These are phyloP conservation scores for Tanytarsus gracilentus DNA, from an alignment of 2,888 invertebrate species.

Conservation along the genomic window DNA sequence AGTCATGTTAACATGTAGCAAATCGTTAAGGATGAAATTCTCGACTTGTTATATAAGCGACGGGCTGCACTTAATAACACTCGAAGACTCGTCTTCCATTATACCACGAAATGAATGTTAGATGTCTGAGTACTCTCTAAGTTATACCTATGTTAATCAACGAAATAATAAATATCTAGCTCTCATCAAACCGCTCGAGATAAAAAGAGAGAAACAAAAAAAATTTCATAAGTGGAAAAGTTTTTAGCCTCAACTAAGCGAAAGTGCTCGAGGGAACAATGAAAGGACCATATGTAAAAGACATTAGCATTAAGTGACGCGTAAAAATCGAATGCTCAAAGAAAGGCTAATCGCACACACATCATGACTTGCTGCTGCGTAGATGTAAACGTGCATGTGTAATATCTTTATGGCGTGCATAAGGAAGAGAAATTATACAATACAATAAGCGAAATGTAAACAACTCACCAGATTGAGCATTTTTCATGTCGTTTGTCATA, in stretches of 20 bases:
- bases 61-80: too few species aligned
- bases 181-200: too few species aligned
- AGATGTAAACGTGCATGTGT: not conserved
- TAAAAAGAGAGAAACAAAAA: not conserved
- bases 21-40: too few species aligned
- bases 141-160: too few species aligned
- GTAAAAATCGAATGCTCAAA: not conserved
- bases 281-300: not conserved
- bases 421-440: not conserved
- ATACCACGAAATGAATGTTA: too few species aligned
- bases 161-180: too few species aligned
- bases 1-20: too few species aligned
- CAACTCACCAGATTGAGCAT: conserved; percentile 20
- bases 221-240: not conserved
- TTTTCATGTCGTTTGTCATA: conserved; percentile 20
- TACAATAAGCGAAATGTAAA: not conserved
- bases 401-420: not conserved
- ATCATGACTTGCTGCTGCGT: not conserved
- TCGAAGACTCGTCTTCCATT: too few species aligned
- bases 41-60: too few species aligned
- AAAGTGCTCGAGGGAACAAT: too few species aligned
- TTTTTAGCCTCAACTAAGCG: too few species aligned
- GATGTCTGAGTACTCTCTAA: too few species aligned
- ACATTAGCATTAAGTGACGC: not conserved
- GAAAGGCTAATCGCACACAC: conserved; percentile 8